Base-by-base conservation (phyloP, 2,797 vertebrate genomes). In the Coccyzus lansbergi region DNA sequence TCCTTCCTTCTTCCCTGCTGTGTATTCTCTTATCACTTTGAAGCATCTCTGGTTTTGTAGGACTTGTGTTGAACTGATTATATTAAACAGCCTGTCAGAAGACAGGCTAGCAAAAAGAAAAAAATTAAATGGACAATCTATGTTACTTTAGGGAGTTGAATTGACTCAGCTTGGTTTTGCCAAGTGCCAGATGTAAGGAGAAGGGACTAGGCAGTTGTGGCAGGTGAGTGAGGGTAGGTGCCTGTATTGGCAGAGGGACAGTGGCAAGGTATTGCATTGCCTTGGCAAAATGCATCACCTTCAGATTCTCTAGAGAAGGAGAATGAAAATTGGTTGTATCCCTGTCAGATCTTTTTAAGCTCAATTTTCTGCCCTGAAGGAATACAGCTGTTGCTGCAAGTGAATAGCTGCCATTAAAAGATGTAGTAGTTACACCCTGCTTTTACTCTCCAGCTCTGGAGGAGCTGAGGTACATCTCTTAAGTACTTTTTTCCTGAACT, bases 321-420 rank as follows among this genome's bases (percentile, higher is more conserved):
- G 82, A 51, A 83, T 56, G 86, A 92, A 86, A 85, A 59, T 53
- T 26, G 33, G 26, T 68, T 92, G 56, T 89, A 71, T 80, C 70
- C 71, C 82, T 91, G 81, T 82, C 91, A 91, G 86, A 94, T 89
- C 71, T 88, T 92, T 89, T 95, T 74, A 94, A 85, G 75, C 84
- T 94, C 92, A 74, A 3, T 85, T 93, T 95, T 93, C 86, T 95
- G 59, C 90, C 96, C 92, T 80, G 92, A 52, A 93, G 92, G 78
- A 94, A 63, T 77, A 85, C 88, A 96, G 84, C 91, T 96, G 91
- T 94, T 95, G 59, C 52, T 95, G 84, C 40, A 56, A 89, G 86
- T 68, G 82, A 91, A 67, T 82, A 92, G 85, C 70, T 82, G 48
- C 65, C 56, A 49, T 87, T 79, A 91, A 87, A 85, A 83, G 71